These are phyloP conservation scores for Regulus satrapa DNA, from an alignment of 2,113 vertebrate species.

Conservation along the genomic window DNA sequence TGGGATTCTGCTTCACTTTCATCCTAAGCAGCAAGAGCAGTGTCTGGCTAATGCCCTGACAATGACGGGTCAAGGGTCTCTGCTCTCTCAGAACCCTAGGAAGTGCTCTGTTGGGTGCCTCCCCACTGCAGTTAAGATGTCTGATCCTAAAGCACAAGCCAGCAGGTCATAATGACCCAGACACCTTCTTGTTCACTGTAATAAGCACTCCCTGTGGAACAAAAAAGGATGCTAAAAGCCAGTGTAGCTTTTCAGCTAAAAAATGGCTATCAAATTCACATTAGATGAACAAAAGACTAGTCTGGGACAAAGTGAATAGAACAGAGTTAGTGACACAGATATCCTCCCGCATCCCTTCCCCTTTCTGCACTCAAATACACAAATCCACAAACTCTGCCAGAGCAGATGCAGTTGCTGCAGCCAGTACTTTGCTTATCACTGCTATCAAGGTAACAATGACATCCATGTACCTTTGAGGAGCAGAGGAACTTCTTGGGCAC, in stretches of 20 bases:
- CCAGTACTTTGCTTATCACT: not conserved
- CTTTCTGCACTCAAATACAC: accelerated
- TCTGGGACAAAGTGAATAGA: not conserved
- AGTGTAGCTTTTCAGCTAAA: not conserved
- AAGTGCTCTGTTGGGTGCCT: not conserved
- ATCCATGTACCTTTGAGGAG: not conserved
- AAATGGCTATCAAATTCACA: not conserved
- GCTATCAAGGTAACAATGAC: accelerated
- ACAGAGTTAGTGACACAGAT: not conserved
- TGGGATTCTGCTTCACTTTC: not conserved
- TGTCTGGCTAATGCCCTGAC: not conserved
- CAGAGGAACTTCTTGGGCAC: accelerated
- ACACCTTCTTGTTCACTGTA: not conserved
- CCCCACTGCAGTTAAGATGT: not conserved
- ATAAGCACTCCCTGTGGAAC: not conserved
- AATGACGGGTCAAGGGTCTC: not conserved
- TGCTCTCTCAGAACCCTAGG: accelerated
- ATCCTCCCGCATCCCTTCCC: not conserved
- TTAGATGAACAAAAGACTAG: not conserved
- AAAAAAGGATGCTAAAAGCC: not conserved
- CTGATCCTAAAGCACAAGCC: not conserved
- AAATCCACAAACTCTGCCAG: not conserved
- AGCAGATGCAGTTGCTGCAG: not conserved
- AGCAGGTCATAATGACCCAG: not conserved
- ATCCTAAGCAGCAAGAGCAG: not conserved